Conservation (phyloP, 2,113 vertebrate species). For the Cyanistes caeruleus region DNA sequence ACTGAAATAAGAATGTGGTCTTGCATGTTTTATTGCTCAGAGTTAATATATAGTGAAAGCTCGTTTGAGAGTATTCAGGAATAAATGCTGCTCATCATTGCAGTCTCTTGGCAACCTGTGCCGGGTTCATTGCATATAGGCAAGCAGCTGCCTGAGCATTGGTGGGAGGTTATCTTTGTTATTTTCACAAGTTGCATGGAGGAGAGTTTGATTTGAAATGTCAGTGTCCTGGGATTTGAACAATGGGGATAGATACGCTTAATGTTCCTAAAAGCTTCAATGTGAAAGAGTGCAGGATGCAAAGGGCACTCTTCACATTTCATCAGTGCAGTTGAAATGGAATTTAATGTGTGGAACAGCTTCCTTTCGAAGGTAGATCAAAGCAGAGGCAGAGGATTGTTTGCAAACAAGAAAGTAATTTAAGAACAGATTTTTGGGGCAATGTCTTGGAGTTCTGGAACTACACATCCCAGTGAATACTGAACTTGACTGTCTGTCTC, state of each 20-base stretch:
- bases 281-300: background rate
- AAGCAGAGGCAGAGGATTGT: background rate
- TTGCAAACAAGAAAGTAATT: background rate
- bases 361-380: background rate
- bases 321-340: background rate
- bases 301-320: background rate
- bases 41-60: background rate
- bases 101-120: constrained; percentile 48
- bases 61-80: constrained; percentile 9
- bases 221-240: background rate
- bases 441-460: background rate
- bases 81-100: constrained; percentile 25
- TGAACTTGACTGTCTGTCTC: background rate
- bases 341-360: background rate
- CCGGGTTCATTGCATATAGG: background rate
- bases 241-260: background rate
- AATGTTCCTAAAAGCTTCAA: background rate
- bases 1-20: background rate
- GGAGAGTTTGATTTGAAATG: background rate
- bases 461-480: background rate
- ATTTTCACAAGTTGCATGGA: background rate
- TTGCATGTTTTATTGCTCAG: constrained; percentile 9
- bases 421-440: background rate
- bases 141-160: background rate
- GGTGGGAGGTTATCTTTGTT: constrained; percentile 30